phyloP scores from a whole-genome alignment of 2,888 invertebrate species.

The Coelinius sp. region DNA sequence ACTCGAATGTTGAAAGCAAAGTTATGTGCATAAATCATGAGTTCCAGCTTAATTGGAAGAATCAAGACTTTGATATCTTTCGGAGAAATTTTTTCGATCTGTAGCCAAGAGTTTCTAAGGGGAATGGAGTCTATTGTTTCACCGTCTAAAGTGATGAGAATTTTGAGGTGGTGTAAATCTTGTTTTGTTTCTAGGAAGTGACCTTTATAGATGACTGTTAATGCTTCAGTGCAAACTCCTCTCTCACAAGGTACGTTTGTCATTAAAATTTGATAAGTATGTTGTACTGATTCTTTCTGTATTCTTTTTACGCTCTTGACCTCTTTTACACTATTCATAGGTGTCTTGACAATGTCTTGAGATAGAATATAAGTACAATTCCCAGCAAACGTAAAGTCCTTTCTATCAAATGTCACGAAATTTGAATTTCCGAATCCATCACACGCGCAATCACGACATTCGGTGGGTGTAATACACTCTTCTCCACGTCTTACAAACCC shows the following conservation, averaged over 20 bases:
- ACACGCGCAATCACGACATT: conserved; percentile 83
- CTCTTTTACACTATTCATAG: conserved; percentile 67
- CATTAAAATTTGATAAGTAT: conserved; percentile 77
- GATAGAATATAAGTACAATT: conserved; percentile 82
- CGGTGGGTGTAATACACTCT: conserved; percentile 79
- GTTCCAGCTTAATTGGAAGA: conserved; percentile 81
- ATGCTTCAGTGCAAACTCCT: conserved; percentile 78
- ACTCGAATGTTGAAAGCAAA: conserved; percentile 73
- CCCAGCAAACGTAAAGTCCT: conserved; percentile 84
- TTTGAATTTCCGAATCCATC: conserved; percentile 85
- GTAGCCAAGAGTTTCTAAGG: conserved; percentile 76
- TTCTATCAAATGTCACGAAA: conserved; percentile 87
- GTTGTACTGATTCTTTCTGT: conserved; percentile 60
- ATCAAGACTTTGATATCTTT: conserved; percentile 78
- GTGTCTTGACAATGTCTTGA: conserved; percentile 70
- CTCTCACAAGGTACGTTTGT: conserved; percentile 81
- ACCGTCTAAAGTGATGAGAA: conserved; percentile 71
- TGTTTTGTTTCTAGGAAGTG: conserved; percentile 73
- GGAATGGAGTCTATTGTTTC: conserved; percentile 72
- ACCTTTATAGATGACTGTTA: conserved; percentile 79
- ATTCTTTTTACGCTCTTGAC: neutral
- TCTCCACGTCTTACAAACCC: conserved; percentile 80
- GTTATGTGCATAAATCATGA: conserved; percentile 70
- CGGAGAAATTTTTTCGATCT: conserved; percentile 74
- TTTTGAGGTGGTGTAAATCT: neutral